Base-by-base conservation (phyloP, 2,888 invertebrate genomes). In the Lathronympha strigana region DNA sequence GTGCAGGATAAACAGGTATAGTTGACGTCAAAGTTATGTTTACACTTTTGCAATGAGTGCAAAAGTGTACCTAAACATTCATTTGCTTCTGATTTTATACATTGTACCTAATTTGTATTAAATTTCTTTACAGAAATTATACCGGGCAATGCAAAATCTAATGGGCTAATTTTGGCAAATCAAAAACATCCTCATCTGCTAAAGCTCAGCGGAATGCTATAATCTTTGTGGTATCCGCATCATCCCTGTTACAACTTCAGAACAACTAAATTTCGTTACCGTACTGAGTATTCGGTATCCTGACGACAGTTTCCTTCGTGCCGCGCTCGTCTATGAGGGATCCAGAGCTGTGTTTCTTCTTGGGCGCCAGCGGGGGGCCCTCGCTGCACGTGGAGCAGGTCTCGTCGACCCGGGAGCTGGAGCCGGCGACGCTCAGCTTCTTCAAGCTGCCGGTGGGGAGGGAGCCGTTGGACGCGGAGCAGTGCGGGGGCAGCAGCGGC, bases 391-490 rank as follows among this genome's bases (percentile, higher is more conserved):
- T 86, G 23, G 91, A 87, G 67, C 90, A 84, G 62, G 80, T 85
- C 66, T 91, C 91, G 43, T 91, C 91, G 0, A 82, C 77, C 69
- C 82, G 85, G 0, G 86, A 84, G 68, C 82, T 85, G 3, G 88
- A 86, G 9, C 89, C 81, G 0, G 86, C 87, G 1, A 81, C 75
- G 40, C 82, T 87, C 69, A 90, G 86, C 67, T 90, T 90, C 63
- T 87, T 88, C 3, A 92, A 76, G 72, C 92, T 92, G 33, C 88
- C 85, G 0, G 88, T 87, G 11, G 90, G 81, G 0, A 92, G 76
- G 0, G 92, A 92, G 23, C 92, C 91, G 67, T 88, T 92, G 15
- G 92, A 92, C 0, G 92, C 86, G 1, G 90, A 90, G 68, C 88
- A 89, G 68, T 90, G 89, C 1, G 91, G 86, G 0, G 90, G 89